Evolutionary conservation across 2,888 invertebrate species (phyloP).

Genomic region (Drosophila infuscata): DNA sequence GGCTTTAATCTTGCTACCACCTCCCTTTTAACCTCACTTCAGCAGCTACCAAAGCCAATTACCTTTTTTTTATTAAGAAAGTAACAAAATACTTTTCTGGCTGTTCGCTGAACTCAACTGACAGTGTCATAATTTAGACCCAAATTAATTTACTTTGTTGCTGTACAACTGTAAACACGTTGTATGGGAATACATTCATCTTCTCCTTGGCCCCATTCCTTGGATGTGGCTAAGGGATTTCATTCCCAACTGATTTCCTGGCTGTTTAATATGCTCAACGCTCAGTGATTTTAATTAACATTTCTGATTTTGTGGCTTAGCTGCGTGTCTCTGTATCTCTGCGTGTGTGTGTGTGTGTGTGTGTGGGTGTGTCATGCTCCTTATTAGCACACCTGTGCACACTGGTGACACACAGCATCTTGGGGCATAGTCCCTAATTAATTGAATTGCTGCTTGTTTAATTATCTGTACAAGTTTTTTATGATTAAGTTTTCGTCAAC

Average conservation of each 20-base stretch:
- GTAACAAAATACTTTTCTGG: not conserved
- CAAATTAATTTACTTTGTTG: constrained; percentile 53
- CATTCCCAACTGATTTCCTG: constrained; percentile 59
- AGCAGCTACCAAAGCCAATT: not conserved
- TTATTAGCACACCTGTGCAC: constrained; percentile 73
- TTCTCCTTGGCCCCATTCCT: constrained; percentile 34
- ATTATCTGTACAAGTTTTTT: constrained; percentile 64
- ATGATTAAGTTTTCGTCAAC: constrained; percentile 57
- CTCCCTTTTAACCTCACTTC: not conserved
- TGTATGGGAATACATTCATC: constrained; percentile 45
- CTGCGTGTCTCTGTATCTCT: constrained; percentile 18
- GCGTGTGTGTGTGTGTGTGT: constrained; percentile 15
- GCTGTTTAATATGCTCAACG: constrained; percentile 64
- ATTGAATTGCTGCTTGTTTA: constrained; percentile 76
- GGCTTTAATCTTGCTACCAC: not conserved
- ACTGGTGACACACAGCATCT: constrained; percentile 43
- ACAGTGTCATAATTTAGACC: constrained; percentile 57
- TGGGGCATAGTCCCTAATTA: constrained; percentile 49
- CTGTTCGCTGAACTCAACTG: constrained; percentile 15
- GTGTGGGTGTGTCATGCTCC: constrained; percentile 21
- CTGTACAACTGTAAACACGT: constrained; percentile 16
- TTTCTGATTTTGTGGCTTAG: constrained; percentile 77
- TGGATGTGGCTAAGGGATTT: constrained; percentile 51
- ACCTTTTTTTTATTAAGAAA: not conserved
- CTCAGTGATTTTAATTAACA: constrained; percentile 79